These are phyloP conservation scores for Nymphalis urticae DNA, from an alignment of 2,888 invertebrate genomes.

Conservation along the genomic window DNA sequence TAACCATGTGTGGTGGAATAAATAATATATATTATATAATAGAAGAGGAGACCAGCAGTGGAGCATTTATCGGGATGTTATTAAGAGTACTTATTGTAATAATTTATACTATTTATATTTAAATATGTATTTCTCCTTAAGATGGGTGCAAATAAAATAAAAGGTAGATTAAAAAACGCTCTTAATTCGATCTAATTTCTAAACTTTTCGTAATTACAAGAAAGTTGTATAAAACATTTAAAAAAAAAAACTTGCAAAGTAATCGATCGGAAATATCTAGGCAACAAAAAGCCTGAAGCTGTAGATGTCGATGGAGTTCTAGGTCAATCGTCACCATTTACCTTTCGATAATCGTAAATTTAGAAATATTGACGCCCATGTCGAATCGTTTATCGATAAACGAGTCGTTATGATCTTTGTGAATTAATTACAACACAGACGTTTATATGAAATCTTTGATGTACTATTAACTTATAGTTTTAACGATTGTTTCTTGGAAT, in stretches of 20 bases:
- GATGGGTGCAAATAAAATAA: too few species aligned
- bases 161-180: background rate
- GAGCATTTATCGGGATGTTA: too few species aligned
- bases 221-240: conserved; percentile 68
- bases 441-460: conserved; percentile 5
- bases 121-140: too few species aligned
- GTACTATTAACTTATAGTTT: conserved; percentile 5
- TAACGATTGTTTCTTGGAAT: conserved; percentile 11
- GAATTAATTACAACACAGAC: conserved; percentile 10
- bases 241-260: conserved; percentile 52
- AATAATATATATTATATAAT: too few species aligned
- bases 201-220: conserved; percentile 49
- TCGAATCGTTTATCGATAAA: conserved; percentile 25
- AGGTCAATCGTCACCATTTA: conserved; percentile 66
- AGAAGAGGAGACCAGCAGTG: too few species aligned
- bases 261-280: conserved; percentile 64
- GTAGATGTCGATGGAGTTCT: conserved; percentile 63
- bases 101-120: too few species aligned
- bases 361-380: conserved; percentile 51
- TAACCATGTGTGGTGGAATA: too few species aligned
- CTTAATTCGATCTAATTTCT: conserved; percentile 15
- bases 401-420: conserved; percentile 9
- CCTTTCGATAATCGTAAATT: conserved; percentile 65
- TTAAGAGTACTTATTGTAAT: too few species aligned
- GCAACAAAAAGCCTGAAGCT: conserved; percentile 52